Evolutionary conservation across 1,140 invertebrate species (phyloP).

Genomic region (Calycopis cecrops): DNA sequence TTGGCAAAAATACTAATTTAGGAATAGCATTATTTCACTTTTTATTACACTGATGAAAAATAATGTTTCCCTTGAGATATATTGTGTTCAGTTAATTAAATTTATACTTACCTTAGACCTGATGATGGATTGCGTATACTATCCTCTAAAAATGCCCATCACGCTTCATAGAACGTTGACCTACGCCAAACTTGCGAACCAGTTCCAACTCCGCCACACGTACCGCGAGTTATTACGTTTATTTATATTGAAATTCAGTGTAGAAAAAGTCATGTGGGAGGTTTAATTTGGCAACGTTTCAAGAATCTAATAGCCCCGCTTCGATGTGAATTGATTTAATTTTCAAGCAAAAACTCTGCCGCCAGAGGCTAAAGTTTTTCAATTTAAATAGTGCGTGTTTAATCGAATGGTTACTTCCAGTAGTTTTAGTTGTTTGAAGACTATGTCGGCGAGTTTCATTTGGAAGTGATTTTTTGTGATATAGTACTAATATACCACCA

Average conservation of each 20-base stretch:
- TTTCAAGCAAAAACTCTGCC: slow-evolving; percentile 6
- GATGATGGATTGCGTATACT: too few species aligned
- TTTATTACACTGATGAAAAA: too few species aligned
- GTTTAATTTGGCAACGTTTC: slow-evolving; percentile 10
- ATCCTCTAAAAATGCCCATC: too few species aligned
- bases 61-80: too few species aligned
- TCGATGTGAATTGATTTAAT: slow-evolving; percentile 12
- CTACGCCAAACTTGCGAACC: too few species aligned
- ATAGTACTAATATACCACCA: too few species aligned
- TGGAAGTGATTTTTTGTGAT: neutral
- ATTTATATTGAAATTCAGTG: neutral
- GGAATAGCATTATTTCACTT: too few species aligned
- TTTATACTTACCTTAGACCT: too few species aligned
- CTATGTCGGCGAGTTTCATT: slow-evolving; percentile 1
- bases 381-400: slow-evolving; percentile 11
- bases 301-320: slow-evolving; percentile 11
- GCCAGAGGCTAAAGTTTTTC: slow-evolving; percentile 9
- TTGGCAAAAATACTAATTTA: too few species aligned
- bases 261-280: slow-evolving; percentile 7
- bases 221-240: neutral
- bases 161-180: too few species aligned
- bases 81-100: too few species aligned
- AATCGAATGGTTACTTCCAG: slow-evolving; percentile 8
- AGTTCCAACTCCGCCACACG: too few species aligned
- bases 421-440: slow-evolving; percentile 9